Base-by-base conservation (phyloP, 2,113 vertebrate genomes). In the Spheniscus mendiculus region DNA sequence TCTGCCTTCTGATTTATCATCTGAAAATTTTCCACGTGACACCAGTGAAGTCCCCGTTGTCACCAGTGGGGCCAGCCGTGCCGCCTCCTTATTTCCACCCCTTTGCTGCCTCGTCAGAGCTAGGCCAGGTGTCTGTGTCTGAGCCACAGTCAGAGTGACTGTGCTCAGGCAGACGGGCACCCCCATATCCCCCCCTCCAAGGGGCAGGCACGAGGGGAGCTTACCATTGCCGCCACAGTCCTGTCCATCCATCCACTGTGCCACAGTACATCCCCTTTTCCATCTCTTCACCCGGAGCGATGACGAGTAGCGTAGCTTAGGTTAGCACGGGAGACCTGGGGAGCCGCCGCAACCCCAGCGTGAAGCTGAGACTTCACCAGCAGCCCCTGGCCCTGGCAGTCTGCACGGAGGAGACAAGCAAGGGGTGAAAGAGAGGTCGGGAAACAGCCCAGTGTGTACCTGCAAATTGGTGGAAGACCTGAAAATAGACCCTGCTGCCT, bases 41-140 rank as follows among this genome's bases (percentile, higher is more conserved):
- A 67, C 26, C 72, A 61, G 36, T 16, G 8, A 84, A 67, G 59
- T 29, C 55, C 59, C 52, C 2, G 1, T 8, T 29, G 44, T 11
- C 86, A 65, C 3, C 56, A 59, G 38, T 4, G 10, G 23, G 70
- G 10, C 15, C 55, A 53, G 50, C 18, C 5, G 1, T n/a, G 34
- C 58, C 10, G 0, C 21, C 16, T 62, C 3, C 0, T 55, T 32
- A 18, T 45, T 45, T 47, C 47, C 65, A 81, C 25, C 16, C 30
- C 7, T 74, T 45, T 55, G 9, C 44, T 79, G 20, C 52, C 40
- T 61, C 12, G 1, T 55, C 38, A 38, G 92, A 56, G 23, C 34
- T 12, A 4, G 21, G 36, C 40, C 72, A 32, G 55, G 25, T 19
- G 19, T 66, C 59, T 58, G 38, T 10, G 4, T 5, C 32, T 20